Evolutionary conservation across 2,113 vertebrate genomes (phyloP), one percentile per base, ranked within the genome.

Genomic region (Phalacrocorax brasilianus): DNA sequence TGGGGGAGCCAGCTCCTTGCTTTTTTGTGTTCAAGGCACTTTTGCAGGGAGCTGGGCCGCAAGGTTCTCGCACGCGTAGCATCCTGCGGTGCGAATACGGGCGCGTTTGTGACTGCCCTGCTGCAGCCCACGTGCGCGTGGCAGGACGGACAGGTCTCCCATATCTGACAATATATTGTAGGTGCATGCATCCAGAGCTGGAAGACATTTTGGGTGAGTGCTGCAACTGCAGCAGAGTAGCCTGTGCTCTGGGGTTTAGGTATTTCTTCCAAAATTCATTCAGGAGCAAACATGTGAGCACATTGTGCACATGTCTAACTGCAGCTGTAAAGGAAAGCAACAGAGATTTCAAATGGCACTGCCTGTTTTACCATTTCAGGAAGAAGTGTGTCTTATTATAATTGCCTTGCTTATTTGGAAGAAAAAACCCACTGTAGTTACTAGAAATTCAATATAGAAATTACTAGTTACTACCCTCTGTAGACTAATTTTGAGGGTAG

Each of bases 401-500:
- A 97, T 91, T 94, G 94, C 85, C 44, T 88, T 73, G 88, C 71
- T 94, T 93, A 68, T 89, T 96, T 92, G 85, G 80, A 91, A 80
- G 73, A 91, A 92, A 95, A 85, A 44, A 2, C 14, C 53, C 86
- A 88, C 93, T 93, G 85, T 67, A 95, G 71, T 95, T 95, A 95
- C 94, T 93, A 94, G 95, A 91, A 93, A 95, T 95, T 93, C 95
- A 94, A 89, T 96, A 86, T 91, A 49, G 55, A 89, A 92, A 95
- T 47, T 58, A 67, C 86, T 91, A 52, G 66, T 77, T 97, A 90
- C 30, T 92, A 89, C 92, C 78, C 96, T 96, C 96, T 72, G 85
- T 90, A 95, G 95, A 85, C 95, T 96, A 94, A 97, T 97, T 97
- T 90, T 90, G 94, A 94, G 88, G 61, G 84, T 81, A 95, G 93